phyloP scores from a whole-genome alignment of 2,888 invertebrate genomes.

The Eristalinus aeneus region DNA sequence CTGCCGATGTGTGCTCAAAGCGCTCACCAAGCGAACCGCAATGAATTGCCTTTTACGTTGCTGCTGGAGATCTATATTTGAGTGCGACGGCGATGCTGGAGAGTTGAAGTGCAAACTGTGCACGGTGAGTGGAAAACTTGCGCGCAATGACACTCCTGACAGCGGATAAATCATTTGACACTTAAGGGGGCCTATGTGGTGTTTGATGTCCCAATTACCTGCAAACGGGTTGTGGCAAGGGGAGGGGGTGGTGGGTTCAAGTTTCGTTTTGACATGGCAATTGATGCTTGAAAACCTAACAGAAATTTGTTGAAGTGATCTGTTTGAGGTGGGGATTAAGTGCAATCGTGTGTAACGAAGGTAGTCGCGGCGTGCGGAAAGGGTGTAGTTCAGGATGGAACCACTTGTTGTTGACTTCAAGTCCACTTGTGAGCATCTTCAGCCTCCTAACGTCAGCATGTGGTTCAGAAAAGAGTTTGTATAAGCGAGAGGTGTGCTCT shows the following conservation, averaged over 20 bases:
- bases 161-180: constrained; percentile 25
- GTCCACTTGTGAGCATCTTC: too few relatives aligned
- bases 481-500: too few relatives aligned
- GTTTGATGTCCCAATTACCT: constrained; percentile 8
- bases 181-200: background rate
- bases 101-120: constrained; percentile 1
- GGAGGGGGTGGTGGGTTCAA: too few relatives aligned
- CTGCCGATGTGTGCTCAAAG: constrained; percentile 48
- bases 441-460: too few relatives aligned
- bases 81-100: background rate
- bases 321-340: background rate
- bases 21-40: constrained; percentile 44
- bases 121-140: constrained; percentile 9
- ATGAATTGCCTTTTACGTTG: constrained; percentile 51
- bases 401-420: too few relatives aligned
- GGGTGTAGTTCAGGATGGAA: too few relatives aligned
- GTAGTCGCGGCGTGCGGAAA: too few relatives aligned
- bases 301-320: background rate
- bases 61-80: constrained; percentile 27
- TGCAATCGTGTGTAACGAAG: background rate
- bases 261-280: background rate
- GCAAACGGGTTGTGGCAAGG: background rate
- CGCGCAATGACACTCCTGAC: background rate
- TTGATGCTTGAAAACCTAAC: background rate
- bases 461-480: too few relatives aligned